Evolutionary conservation across 1,140 invertebrate genomes (phyloP).

Genomic region (Luehdorfia chinensis): DNA sequence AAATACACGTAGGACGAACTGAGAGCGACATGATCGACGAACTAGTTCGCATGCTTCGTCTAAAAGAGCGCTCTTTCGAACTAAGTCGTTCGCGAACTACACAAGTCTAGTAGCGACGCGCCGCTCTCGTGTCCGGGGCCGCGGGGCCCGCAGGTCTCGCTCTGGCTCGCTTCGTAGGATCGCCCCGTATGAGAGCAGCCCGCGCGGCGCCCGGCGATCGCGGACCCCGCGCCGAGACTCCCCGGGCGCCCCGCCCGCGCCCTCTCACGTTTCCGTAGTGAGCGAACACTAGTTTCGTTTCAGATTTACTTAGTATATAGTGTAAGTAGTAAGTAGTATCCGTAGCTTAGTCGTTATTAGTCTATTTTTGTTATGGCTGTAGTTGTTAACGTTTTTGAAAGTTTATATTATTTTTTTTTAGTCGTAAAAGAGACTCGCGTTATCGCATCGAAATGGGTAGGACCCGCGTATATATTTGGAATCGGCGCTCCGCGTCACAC

Average conservation of each 20-base stretch:
- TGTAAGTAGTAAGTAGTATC: conserved; percentile 68
- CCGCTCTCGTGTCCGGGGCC: conserved; percentile 20
- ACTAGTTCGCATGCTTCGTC: too few relatives aligned
- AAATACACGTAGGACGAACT: too few relatives aligned
- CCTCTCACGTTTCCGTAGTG: conserved; percentile 58
- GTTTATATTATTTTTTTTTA: conserved; percentile 71
- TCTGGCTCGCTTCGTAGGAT: conserved; percentile 52
- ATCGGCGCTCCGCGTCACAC: conserved; percentile 20
- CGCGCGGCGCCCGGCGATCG: conserved; percentile 24
- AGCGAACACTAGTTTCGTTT: conserved; percentile 71
- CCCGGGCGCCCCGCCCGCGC: conserved; percentile 23
- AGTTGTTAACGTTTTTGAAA: conserved; percentile 74
- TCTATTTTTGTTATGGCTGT: conserved; percentile 75
- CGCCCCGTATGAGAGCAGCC: conserved; percentile 49
- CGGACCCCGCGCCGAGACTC: conserved; percentile 16
- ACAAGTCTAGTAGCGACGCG: conserved; percentile 23
- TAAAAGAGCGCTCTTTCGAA: too few relatives aligned
- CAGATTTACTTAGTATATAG: conserved; percentile 67
- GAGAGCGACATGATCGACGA: too few relatives aligned
- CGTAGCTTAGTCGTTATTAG: conserved; percentile 73
- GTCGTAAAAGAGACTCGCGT: conserved; percentile 53
- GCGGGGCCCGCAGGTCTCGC: conserved; percentile 23
- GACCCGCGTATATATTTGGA: conserved; percentile 27
- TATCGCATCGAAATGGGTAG: conserved; percentile 45
- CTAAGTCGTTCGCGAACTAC: too few relatives aligned